A percentile compares a stretch with the other conserved stretches of the same genome.
phyloP scores from a whole-genome alignment of 2,113 vertebrate species.

The Hiodon alosoides region DNA sequence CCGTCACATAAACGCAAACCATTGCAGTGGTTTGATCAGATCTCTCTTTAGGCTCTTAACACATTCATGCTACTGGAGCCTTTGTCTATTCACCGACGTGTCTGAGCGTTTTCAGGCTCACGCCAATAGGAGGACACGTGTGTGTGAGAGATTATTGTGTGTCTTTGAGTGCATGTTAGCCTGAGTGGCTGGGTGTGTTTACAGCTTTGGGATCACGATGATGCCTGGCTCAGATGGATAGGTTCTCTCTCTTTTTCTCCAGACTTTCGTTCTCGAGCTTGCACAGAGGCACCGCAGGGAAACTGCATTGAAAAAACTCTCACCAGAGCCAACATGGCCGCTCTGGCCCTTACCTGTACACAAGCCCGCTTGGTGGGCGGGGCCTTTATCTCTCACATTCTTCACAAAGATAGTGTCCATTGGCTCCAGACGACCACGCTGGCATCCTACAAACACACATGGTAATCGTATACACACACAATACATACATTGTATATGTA shows the following conservation, averaged over 20 bases:
- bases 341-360: conserved; percentile 73
- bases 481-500: background rate
- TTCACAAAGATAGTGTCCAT: conserved; percentile 99
- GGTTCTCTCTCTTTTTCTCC: background rate
- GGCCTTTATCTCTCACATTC: conserved; percentile 86
- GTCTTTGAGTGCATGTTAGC: too few species aligned
- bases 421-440: conserved; percentile 78
- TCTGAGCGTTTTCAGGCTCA: background rate
- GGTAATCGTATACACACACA: conserved; percentile 2
- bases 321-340: background rate
- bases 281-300: background rate
- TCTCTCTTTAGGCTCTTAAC: background rate
- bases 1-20: background rate
- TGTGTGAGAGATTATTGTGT: background rate
- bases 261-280: background rate
- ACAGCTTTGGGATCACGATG: too few species aligned
- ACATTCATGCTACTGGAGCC: background rate
- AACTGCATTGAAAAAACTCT: background rate
- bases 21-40: background rate
- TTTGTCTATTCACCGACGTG: conserved; percentile 19
- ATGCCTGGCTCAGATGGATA: background rate
- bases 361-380: conserved; percentile 84
- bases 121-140: conserved; percentile 30
- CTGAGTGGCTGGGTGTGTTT: too few species aligned
- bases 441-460: conserved; percentile 48